Base-by-base conservation (phyloP, 2,888 invertebrate genomes). In the Thumatha senex region DNA sequence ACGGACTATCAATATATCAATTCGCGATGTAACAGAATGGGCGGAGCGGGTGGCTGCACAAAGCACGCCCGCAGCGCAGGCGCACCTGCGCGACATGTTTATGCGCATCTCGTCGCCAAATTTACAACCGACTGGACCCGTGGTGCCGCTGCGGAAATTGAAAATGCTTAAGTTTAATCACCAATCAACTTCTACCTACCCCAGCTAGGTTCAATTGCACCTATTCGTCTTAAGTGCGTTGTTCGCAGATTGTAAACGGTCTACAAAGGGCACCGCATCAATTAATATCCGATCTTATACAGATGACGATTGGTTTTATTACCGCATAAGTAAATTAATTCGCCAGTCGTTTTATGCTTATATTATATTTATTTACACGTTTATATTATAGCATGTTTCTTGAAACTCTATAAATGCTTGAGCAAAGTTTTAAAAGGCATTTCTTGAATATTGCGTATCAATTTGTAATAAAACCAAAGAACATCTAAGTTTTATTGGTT, bases 71-170 rank as follows among this genome's bases (percentile, higher is more conserved):
- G 76, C 68, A 49, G 80, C 67, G 76, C 58, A 43, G 38, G 60
- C 66, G 69, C 82, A 77, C 78, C 79, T 77, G 81, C 67, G 60
- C 70, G 86, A 87, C 86, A 86, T 85, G 76, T 89, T 89, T 88
- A 89, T 88, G 86, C 68, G 73, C 74, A 65, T 71, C 70, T 70
- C 70, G 71, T 76, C 78, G 80, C 82, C 78, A 84, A 87, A 89
- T 87, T 88, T 86, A 87, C 84, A 79, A 66, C 68, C 67, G 58
- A 46, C 33, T 47, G 42, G 60, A 61, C 63, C 67, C 69, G 69
- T 66, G 58, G 61, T 57, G 53, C 56, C 58, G 74, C 72, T 76
- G 72, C 76, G 82, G 84, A 84, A 82, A 86, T 86, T 82, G 80
- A 70, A 82, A 76, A 77, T 76, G 80, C 84, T 86, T 85, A 83